These are phyloP conservation scores for Drosophila testacea DNA, from an alignment of 2,888 invertebrate genomes.

Conservation along the genomic window DNA sequence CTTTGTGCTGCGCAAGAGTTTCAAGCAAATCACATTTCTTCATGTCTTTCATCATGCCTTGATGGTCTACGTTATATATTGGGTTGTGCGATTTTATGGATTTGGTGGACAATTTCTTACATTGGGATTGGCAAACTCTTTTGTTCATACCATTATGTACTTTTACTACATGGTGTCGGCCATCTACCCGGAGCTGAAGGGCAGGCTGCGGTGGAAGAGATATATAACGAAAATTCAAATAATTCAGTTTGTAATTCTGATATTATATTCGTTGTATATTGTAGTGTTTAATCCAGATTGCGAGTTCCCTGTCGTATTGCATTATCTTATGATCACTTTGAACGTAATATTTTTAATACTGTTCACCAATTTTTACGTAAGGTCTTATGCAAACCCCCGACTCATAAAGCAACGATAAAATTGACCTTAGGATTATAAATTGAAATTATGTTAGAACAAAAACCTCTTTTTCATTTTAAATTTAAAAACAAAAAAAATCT, in stretches of 20 bases:
- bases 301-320: neutral
- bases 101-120: constrained; percentile 15
- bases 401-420: neutral
- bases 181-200: neutral
- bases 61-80: constrained; percentile 12
- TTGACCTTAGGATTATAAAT: too few species aligned
- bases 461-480: too few species aligned
- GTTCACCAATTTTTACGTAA: constrained; percentile 19
- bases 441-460: too few species aligned
- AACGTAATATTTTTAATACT: neutral
- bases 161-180: constrained; percentile 22
- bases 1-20: constrained; percentile 30
- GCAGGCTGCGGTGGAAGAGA: constrained; percentile 30
- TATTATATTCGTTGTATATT: constrained; percentile 1
- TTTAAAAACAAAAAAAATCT: too few species aligned
- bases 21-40: constrained; percentile 27
- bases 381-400: neutral
- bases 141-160: constrained; percentile 23
- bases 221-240: constrained; percentile 20
- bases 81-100: constrained; percentile 15
- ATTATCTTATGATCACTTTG: neutral
- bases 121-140: constrained; percentile 7
- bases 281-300: constrained; percentile 12
- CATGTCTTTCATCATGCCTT: constrained; percentile 24
- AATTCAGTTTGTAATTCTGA: constrained; percentile 6